A percentile compares a stretch with the other conserved stretches of the same genome.
phyloP scores from a whole-genome alignment of 2,113 vertebrate species.

The Salvelinus namaycush region DNA sequence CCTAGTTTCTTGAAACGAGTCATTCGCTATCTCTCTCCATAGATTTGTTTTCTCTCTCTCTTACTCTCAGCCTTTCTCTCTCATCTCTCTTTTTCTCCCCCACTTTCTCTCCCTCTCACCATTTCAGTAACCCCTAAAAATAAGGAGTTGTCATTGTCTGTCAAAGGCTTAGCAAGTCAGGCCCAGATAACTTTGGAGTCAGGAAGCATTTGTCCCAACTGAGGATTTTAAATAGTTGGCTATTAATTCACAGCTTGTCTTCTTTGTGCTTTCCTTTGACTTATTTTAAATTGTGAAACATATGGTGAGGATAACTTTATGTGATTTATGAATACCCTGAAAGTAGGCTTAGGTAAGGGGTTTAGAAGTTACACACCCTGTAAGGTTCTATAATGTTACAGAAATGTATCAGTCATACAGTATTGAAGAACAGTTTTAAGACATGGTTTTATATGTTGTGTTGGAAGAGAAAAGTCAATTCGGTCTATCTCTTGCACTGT shows the following conservation, averaged over 20 bases:
- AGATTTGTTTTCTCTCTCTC: neutral
- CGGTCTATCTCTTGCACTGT: neutral
- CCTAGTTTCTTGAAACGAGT: no score
- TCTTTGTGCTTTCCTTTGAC: neutral
- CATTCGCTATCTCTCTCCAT: neutral
- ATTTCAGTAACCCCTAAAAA: constrained; percentile 8
- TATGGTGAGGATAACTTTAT: neutral
- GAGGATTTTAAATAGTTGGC: neutral
- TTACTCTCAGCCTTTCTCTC: neutral
- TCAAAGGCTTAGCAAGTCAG: constrained; percentile 1
- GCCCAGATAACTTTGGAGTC: neutral
- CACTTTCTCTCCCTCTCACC: neutral
- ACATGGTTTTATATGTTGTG: no score
- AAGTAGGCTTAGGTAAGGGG: neutral
- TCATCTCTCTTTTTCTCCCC: neutral
- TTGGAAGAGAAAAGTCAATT: neutral
- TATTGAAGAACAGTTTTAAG: no score
- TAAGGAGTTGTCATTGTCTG: neutral
- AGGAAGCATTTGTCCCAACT: constrained; percentile 13
- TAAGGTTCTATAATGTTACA: no score
- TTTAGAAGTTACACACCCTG: no score
- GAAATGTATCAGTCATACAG: no score
- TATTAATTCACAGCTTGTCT: constrained; percentile 1
- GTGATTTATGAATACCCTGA: neutral
- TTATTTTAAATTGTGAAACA: neutral